These are phyloP conservation scores for Ammodytes marinus DNA, from an alignment of 2,113 vertebrate species.

Conservation along the genomic window DNA sequence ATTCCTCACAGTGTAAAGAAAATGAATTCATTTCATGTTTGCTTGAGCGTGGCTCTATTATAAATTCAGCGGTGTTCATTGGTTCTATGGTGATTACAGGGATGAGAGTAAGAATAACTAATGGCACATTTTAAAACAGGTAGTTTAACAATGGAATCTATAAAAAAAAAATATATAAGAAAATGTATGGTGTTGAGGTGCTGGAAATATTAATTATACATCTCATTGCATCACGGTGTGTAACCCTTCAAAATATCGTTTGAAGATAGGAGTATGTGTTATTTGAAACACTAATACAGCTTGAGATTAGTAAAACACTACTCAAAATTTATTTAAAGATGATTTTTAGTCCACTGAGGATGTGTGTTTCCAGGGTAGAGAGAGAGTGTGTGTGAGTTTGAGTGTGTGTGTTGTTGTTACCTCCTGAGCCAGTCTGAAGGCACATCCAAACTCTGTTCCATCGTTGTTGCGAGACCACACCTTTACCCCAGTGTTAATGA, in stretches of 20 bases:
- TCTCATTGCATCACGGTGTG: neutral
- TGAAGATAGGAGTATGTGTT: slow-evolving; percentile 1
- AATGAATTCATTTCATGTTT: slow-evolving; percentile 15
- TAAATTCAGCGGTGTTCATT: neutral
- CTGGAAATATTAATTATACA: neutral
- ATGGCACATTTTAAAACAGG: neutral
- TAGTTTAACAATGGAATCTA: neutral
- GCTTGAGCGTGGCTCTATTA: slow-evolving; percentile 12
- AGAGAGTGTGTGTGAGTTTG: neutral
- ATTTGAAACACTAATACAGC: neutral
- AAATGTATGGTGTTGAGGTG: neutral
- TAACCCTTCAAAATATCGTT: neutral
- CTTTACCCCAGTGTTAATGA: slow-evolving; percentile 98
- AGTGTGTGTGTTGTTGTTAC: slow-evolving; percentile 76
- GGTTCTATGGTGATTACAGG: neutral
- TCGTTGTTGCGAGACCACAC: slow-evolving; percentile 96
- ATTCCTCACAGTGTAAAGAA: slow-evolving; percentile 11
- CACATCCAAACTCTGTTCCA: slow-evolving; percentile 95
- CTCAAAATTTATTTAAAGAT: neutral
- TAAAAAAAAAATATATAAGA: neutral
- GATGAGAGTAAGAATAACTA: neutral
- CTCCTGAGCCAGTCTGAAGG: slow-evolving; percentile 97
- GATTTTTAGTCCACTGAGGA: neutral
- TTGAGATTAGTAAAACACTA: neutral
- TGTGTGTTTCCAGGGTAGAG: neutral